Conservation (phyloP, 2,797 vertebrate species). For the Sebastes oblongus region DNA sequence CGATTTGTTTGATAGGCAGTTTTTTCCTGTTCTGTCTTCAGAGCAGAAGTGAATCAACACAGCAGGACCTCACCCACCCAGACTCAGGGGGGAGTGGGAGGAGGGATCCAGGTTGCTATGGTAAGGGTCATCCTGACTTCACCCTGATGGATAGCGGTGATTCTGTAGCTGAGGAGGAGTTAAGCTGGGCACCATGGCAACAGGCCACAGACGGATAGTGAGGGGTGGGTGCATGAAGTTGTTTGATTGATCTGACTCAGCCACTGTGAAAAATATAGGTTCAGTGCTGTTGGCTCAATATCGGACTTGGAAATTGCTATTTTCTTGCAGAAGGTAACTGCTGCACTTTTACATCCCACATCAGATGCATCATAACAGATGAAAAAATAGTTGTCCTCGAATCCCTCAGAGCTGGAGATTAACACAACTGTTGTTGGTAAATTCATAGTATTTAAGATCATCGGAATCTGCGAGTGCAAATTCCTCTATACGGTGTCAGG, state of each 20-base stretch:
- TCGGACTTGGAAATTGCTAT: slow-evolving; percentile 61
- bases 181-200: slow-evolving; percentile 81
- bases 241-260: slow-evolving; percentile 75
- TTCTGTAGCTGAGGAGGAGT: slow-evolving; percentile 76
- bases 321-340: slow-evolving; percentile 52
- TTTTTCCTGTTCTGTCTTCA: slow-evolving; percentile 42
- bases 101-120: slow-evolving; percentile 80
- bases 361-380: slow-evolving; percentile 9
- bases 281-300: slow-evolving; percentile 63
- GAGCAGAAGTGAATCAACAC: slow-evolving; percentile 63
- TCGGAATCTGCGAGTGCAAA: slow-evolving; percentile 23
- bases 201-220: slow-evolving; percentile 76
- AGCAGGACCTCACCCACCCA: slow-evolving; percentile 71
- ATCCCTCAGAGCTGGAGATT: slow-evolving; percentile 5
- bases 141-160: slow-evolving; percentile 77
- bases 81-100: slow-evolving; percentile 64
- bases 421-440: background rate
- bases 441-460: slow-evolving; percentile 17
- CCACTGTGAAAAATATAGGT: slow-evolving; percentile 72
- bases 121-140: slow-evolving; percentile 83
- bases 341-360: slow-evolving; percentile 16
- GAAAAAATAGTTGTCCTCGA: slow-evolving; percentile 1
- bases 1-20: slow-evolving; percentile 15
- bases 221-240: slow-evolving; percentile 64
- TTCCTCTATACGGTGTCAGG: slow-evolving; percentile 8